Base-by-base conservation (phyloP, 1,140 invertebrate species). In the Pseudomyrmex cubaensis region DNA sequence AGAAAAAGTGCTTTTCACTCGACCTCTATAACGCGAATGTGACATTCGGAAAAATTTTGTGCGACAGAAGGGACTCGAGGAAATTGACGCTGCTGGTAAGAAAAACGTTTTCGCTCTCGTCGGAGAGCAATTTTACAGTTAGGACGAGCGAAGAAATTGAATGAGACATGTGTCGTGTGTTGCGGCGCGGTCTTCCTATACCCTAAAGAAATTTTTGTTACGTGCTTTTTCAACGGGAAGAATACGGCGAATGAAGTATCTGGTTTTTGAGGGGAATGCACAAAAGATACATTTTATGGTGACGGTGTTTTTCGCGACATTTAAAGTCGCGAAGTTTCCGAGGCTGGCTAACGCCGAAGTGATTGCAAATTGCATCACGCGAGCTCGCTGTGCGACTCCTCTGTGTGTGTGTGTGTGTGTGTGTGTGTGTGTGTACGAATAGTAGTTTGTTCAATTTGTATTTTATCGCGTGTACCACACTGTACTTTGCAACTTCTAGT, bases 391-490 rank as follows among this genome's bases (percentile, higher is more conserved):
- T 54, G 22, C 44, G 57, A 80, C 72, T 59, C 22, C n/a, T 44
- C 5, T 35, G 35, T 35, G 35, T 59, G 12, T 35, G 46, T 44
- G 22, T 25, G 22, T 0, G 20, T 0, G 20, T 20, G 20, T 20
- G 20, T 20, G 20, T 20, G 20, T 20, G 20, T 20, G 20, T 25
- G 25, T 59, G 15, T 44, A 70, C 20, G 64, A 70, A 35, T 7
- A 35, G 35, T 61, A 72, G 66, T 72, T 80, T 50, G 76, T 80
- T 12, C 76, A 80, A 80, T 80, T 67, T 54, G 44, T 50, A 69
- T 78, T 80, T 87, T 84, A 82, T 88, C 77, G 52, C 80, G 22
- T 56, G 17, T 25, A 72, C 69, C 74, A 2, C 74, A 2, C 59
- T 10, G 54, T 61, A 72, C 44, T 80, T 80, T 61, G 50, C 46